Evolutionary conservation across 2,888 invertebrate genomes (phyloP).

Genomic region (Acrobasis suavella): DNA sequence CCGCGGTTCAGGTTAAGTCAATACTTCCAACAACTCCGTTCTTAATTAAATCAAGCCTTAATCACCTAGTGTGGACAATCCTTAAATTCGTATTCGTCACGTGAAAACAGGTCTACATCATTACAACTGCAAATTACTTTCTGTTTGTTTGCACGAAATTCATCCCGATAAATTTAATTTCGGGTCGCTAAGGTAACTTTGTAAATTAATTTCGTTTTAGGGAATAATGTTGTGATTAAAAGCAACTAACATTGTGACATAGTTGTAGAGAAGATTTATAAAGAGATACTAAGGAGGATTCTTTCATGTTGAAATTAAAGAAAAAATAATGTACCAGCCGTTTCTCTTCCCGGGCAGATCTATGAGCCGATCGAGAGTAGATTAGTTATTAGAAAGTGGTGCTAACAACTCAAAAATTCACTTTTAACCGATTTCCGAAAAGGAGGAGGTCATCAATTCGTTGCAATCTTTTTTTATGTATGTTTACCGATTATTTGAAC

Average conservation of each 20-base stretch:
- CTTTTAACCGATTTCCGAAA: too few species aligned
- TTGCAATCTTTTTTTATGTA: too few species aligned
- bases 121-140: constrained; percentile 1
- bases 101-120: not conserved
- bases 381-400: too few species aligned
- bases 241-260: not conserved
- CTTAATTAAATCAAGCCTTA: not conserved
- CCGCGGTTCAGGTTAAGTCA: too few species aligned
- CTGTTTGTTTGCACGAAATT: not conserved
- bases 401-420: too few species aligned
- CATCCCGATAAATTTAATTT: not conserved
- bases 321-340: not conserved
- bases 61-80: not conserved
- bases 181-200: not conserved
- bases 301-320: not conserved
- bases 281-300: not conserved
- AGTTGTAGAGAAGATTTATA: not conserved
- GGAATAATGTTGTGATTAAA: not conserved
- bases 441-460: too few species aligned
- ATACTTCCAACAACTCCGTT: too few species aligned
- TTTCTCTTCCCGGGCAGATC: too few species aligned
- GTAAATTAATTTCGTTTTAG: not conserved
- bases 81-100: not conserved
- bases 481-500: too few species aligned
- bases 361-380: too few species aligned